phyloP scores from a whole-genome alignment of 1,140 invertebrate genomes.

The Hermatobates lingyangjiaoensis region DNA sequence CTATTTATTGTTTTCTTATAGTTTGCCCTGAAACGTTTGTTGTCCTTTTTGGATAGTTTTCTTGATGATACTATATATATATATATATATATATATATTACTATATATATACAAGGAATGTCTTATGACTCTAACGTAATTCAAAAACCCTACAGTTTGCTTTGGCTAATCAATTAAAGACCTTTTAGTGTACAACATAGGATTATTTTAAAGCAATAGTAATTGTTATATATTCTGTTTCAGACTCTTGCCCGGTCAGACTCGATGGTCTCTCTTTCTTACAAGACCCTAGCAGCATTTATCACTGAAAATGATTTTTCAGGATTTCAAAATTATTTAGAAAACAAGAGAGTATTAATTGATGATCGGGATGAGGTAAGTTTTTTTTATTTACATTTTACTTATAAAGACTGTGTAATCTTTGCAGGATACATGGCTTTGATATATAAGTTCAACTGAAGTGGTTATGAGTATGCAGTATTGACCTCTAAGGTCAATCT shows the following conservation, averaged over 20 bases:
- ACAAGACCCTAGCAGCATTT: conserved; percentile 54
- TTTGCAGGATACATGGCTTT: no score
- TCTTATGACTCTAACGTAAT: neutral
- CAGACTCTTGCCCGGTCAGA: conserved; percentile 44
- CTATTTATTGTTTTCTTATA: no score
- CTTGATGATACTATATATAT: neutral
- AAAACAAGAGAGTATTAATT: conserved; percentile 57
- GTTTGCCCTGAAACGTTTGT: no score
- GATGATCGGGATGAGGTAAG: conserved; percentile 81
- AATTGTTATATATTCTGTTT: conserved; percentile 16
- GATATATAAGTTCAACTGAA: no score
- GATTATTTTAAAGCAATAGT: neutral
- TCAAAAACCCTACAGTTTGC: neutral
- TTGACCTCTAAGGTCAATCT: no score
- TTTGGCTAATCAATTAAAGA: neutral
- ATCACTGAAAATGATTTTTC: conserved; percentile 60
- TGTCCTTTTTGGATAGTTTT: no score
- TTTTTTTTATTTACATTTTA: conserved; percentile 5
- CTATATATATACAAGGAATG: neutral
- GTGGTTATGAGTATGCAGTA: no score
- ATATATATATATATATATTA: neutral
- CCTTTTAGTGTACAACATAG: neutral
- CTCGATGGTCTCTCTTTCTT: conserved; percentile 75
- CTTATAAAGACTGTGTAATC: no score
- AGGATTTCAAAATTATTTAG: conserved; percentile 59